Percentiles rank a stretch among this genome's conserved stretches.
These are phyloP conservation scores for Drosophila stalkeri DNA, from an alignment of 2,888 invertebrate genomes.

Conservation along the genomic window DNA sequence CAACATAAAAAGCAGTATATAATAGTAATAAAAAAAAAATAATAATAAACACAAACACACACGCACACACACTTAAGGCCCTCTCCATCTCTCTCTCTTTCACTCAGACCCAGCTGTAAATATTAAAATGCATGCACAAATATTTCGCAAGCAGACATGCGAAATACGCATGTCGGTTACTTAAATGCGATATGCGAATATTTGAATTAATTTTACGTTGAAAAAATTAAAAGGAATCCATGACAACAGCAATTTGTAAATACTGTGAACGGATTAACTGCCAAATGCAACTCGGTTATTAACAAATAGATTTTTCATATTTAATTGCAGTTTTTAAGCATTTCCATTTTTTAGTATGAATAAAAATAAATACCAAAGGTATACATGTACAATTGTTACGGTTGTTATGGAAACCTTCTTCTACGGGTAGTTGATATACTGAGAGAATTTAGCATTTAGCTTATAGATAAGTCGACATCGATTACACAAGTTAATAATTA, in stretches of 20 bases:
- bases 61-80: background rate
- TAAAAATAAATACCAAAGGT: background rate
- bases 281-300: slow-evolving; percentile 12
- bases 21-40: too few species aligned
- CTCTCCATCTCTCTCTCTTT: too few species aligned
- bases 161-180: slow-evolving; percentile 66
- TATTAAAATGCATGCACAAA: slow-evolving; percentile 67
- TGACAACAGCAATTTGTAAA: slow-evolving; percentile 35
- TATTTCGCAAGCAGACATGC: slow-evolving; percentile 50
- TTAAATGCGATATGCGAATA: slow-evolving; percentile 62
- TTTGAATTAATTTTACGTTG: slow-evolving; percentile 36
- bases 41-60: slow-evolving; percentile 19
- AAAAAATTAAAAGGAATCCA: slow-evolving; percentile 6
- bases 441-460: background rate
- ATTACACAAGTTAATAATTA: too few species aligned
- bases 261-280: slow-evolving; percentile 8
- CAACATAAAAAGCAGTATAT: slow-evolving; percentile 41
- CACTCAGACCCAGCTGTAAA: slow-evolving; percentile 41
- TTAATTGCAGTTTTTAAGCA: slow-evolving; percentile 1
- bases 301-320: background rate
- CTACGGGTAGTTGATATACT: background rate
- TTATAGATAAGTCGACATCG: background rate
- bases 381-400: background rate
- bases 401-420: background rate
- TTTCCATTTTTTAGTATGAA: background rate